Evolutionary conservation across 2,113 vertebrate genomes (phyloP), one percentile per base, ranked within the genome.

Genomic region (Etia nguti): DNA sequence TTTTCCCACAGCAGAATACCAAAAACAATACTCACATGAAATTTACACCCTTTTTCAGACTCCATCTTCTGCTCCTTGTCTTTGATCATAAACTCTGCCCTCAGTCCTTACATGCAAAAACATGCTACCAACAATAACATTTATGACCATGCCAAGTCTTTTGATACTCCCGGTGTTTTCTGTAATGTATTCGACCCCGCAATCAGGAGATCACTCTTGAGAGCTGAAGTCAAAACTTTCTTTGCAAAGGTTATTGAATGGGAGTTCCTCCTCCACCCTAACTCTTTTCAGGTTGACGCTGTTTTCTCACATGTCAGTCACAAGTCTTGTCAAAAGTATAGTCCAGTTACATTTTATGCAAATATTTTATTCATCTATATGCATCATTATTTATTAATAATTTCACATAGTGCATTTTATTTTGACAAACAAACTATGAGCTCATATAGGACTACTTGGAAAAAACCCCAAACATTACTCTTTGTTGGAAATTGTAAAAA

Each of bases 61-160:
- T 73, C 73, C 41, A 34, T 85, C 56, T n/a, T 87, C 8, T 85
- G 56, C 50, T 85, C 34, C 73, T 91, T 68, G 6, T 38, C 55
- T 80, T 83, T 52, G 34, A 79, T 84, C 5, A 20, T 65, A 8
- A n/a, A 62, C 60, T 48, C 59, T 57, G 54, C 31, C 55, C 31
- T 87, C 34, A 73, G 75, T 83, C 26, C 15, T 70, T 24, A 68
- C 93, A 81, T 52, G 92, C 77, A 83, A 20, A 18, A 81, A 86
- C 89, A 6, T 88, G 91, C 46, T 68, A 50, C 43, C 55, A 84
- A 9, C 60, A 80, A 29, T 48, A n/a, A 24, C 10, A 85, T 86
- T 85, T 52, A 60, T 77, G 59, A 38, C 24, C 31, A 20, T 55
- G 90, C 84, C 89, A 89, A 77, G 82, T 81, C 80, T 83, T 81